Percentiles rank a stretch among this genome's conserved stretches.
phyloP scores from a whole-genome alignment of 2,113 vertebrate species.

The Grammomys surdaster region DNA sequence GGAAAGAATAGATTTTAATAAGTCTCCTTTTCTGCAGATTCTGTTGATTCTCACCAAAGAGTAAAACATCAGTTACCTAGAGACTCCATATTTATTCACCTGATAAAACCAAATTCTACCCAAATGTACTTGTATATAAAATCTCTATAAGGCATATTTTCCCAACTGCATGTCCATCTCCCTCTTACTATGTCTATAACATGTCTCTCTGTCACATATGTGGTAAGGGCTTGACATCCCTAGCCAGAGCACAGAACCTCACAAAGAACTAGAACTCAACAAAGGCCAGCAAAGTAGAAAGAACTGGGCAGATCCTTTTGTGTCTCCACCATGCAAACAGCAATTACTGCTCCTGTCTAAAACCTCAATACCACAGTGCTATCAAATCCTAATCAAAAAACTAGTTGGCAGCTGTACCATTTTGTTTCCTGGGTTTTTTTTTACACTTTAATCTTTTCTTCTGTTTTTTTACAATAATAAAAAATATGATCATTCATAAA shows the following conservation, averaged over 20 bases:
- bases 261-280: not conserved
- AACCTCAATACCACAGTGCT: not conserved
- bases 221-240: not conserved
- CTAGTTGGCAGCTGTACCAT: not conserved
- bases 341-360: not conserved
- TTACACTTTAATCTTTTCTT: not conserved
- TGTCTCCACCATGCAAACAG: not conserved
- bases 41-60: not conserved
- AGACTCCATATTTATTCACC: not conserved
- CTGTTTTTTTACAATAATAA: not conserved
- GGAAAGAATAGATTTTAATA: constrained; percentile 28
- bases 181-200: not conserved
- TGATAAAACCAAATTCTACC: not conserved
- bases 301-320: not conserved
- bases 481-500: not conserved
- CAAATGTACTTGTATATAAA: constrained; percentile 30
- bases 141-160: not conserved
- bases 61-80: constrained; percentile 10
- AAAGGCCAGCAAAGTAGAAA: not conserved
- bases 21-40: not conserved
- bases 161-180: not conserved
- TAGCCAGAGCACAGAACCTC: not conserved
- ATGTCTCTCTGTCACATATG: not conserved
- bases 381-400: too few species aligned
- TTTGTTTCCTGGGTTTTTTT: not conserved